A percentile compares a stretch with the other conserved stretches of the same genome.
Conservation (phyloP, 2,113 vertebrate genomes). For the Centrocercus urophasianus region DNA sequence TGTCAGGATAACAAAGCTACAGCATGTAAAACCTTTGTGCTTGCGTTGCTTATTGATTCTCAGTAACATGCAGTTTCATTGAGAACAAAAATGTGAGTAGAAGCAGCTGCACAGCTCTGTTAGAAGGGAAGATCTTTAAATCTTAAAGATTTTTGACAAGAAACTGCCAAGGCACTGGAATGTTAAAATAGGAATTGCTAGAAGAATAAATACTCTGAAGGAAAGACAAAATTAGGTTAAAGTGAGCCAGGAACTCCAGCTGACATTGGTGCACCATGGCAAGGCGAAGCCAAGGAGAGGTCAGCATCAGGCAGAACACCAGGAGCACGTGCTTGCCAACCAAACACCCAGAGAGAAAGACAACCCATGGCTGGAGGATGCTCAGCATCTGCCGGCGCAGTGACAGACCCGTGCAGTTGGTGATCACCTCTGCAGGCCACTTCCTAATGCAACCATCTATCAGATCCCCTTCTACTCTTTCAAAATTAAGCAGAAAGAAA, state of each 20-base stretch:
- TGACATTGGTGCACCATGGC: rapidly evolving
- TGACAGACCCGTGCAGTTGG: not conserved
- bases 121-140: not conserved
- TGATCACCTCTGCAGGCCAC: slow-evolving; percentile 25
- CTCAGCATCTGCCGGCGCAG: not conserved
- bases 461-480: slow-evolving; percentile 16
- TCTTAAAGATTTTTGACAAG: not conserved
- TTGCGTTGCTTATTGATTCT: rapidly evolving
- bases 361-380: not conserved
- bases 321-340: rapidly evolving
- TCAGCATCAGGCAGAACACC: rapidly evolving
- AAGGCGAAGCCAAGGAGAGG: not conserved
- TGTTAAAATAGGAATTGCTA: rapidly evolving
- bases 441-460: slow-evolving; percentile 42
- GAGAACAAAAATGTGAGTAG: rapidly evolving
- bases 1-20: not conserved
- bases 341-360: not conserved
- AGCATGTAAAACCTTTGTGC: not conserved
- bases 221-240: not conserved
- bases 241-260: not conserved
- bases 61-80: not conserved
- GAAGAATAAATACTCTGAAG: not conserved
- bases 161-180: not conserved
- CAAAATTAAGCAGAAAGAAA: slow-evolving; percentile 66
- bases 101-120: not conserved